Base-by-base conservation (phyloP, 2,113 vertebrate genomes). In the Rhinolophus ferrumequinum region DNA sequence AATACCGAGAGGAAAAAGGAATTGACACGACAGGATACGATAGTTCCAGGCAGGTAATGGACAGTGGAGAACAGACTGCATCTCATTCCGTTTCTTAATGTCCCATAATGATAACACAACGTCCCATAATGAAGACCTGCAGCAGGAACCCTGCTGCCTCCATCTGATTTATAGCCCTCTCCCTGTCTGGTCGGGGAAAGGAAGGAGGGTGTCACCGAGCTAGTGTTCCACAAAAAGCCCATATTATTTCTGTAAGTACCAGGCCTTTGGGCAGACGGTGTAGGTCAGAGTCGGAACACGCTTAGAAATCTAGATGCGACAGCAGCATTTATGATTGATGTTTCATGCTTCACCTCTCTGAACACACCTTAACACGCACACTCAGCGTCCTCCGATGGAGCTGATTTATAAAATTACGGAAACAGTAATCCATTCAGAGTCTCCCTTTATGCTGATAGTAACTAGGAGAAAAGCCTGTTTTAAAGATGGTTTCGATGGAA, bases 351-450 rank as follows among this genome's bases (percentile, higher is more conserved):
- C 67, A 24, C 4, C 21, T 81, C 54, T 75, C 77, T n/a, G 38
- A 52, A 10, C 8, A 16, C 30, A 67, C n/a, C 12, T 79, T 95
- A 44, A 69, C 38, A 30, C 38, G 64, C 26, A 41, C 13, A 33
- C 35, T 88, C 62, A 35, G 22, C 26, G 16, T 82, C 52, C 41
- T 86, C 86, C 88, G 64, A 38, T 26, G 9, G 73, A 92, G 77
- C 52, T 93, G 50, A 85, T 84, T 33, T 10, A 92, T 75, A 92
- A 86, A 89, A 62, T 82, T 72, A 82, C 28, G 28, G 67, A 77
- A 93, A 38, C 11, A 33, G 18, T 18, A 30, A 47, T 50, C 21
- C 35, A 8, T 56, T 47, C 13, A 50, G 35, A 56, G 22, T 12
- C 33, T 72, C n/a, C 21, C 12, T 64, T 19, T 87, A 30, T 76